Base-by-base conservation (phyloP, 2,797 vertebrate genomes). In the Sebastolobus alascanus region DNA sequence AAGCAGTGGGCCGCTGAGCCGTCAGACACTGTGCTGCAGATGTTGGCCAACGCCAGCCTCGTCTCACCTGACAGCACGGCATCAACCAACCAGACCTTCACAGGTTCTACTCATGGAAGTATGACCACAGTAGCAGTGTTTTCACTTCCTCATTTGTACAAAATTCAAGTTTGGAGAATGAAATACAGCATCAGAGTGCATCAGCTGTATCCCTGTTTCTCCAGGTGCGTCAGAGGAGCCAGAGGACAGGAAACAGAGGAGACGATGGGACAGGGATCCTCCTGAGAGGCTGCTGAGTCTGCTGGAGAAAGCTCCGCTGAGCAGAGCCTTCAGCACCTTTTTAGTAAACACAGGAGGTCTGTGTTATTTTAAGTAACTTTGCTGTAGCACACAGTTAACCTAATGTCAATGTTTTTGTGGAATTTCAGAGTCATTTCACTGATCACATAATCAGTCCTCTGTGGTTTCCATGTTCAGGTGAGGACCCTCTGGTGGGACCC, bases 291-390 rank as follows among this genome's bases (percentile, higher is more conserved):
- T 99, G 61, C 87, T 98, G 87, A 93, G 95, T 75, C 86, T 97
- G 75, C 81, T 99, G 82, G 95, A 95, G 87, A 97, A 97, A 2
- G 96, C 95, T 38, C 95, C 93, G 22, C 84, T 98, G 68, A 96
- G 84, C 89, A 88, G 92, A 81, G 97, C 96, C 5, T 98, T 96
- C 94, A 95, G 96, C 86, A 99, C 97, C 4, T 99, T 97, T 79
- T 95, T 97, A 4, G 94, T 99, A 89, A 94, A 92, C 80, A 96
- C 87, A 92, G 79, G 89, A 95, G 96, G 97, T 98, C 86, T 91
- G 92, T 27, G 10, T 20, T 40, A 8, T 46, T 20, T 37, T 38
- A 43, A 20, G 50, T 52, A 0, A 59, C 20, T n/a, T 31, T 11
- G 1, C 20, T 50, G 2, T 6, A 29, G 6, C 20, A 27, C 38